Evolutionary conservation across 2,113 vertebrate species (phyloP), one percentile per base, ranked within the genome.

Genomic region (Dasyornis broadbenti): DNA sequence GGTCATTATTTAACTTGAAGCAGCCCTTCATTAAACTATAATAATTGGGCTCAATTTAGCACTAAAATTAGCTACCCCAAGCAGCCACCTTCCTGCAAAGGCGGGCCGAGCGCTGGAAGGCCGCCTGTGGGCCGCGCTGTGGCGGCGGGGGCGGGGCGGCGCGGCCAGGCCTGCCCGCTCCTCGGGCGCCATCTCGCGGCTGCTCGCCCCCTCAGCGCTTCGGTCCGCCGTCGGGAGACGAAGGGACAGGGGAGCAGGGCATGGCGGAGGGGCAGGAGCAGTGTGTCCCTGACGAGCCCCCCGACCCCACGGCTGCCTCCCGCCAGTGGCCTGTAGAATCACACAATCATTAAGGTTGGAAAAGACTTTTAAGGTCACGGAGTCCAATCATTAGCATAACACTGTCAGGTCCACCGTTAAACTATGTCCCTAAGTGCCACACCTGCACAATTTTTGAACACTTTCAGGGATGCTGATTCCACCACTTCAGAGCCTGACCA

Each of bases 101-200:
- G 10, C n/a, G 61, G 70, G 39, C 30, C 20, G 15, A 22, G 20
- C n/a, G 40, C 9, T 24, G 27, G 9, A 13, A n/a, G n/a, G 22
- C 65, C 66, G 4, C 31, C 5, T 1, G 16, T 18, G 5, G 15
- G 66, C 50, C 33, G 45, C 5, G 1, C 49, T 16, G 61, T 1
- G 47, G 10, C 54, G 2, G 42, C 6, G 44, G 53, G 8, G 40
- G 47, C 49, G 35, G 54, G 39, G 8, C 52, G 52, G 28, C 9
- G 30, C 35, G 54, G 21, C 47, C 5, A 11, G 40, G 70, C 73
- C 18, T 63, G 4, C 27, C 80, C 71, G 91, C 76, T 86, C 84
- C 68, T 82, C 7, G 61, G 2, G 94, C 92, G 11, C 89, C 94
- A 95, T 42, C 94, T 92, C 68, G 87, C 31, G 94, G 20, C 47